Evolutionary conservation across 64 coral and sea anemone species (phyloP).

Genomic region (Dendrophyllia cribrosa): DNA sequence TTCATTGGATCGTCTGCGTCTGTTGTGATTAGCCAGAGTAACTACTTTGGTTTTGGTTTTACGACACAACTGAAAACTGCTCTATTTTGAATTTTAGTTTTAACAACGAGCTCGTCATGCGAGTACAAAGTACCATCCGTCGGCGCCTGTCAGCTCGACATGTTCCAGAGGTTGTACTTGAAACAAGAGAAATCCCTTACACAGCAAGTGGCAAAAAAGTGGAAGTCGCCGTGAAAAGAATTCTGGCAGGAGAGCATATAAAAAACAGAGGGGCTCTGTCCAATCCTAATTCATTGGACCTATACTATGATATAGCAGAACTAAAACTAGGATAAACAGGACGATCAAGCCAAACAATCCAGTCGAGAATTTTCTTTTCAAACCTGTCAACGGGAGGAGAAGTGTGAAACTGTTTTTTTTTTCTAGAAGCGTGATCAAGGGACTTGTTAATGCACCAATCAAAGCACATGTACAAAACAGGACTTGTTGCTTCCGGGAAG

Average conservation of each 20-base stretch:
- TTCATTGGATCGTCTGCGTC: no score
- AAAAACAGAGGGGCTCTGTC: conserved; percentile 78
- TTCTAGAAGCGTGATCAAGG: neutral
- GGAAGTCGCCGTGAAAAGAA: conserved; percentile 93
- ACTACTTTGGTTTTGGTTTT: no score
- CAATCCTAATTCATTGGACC: conserved; percentile 91
- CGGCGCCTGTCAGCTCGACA: conserved; percentile 82
- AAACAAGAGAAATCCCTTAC: conserved; percentile 94
- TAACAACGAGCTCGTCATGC: conserved; percentile 54
- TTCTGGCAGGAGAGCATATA: conserved; percentile 83
- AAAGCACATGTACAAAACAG: no score
- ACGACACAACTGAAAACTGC: no score
- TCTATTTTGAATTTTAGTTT: conserved; percentile 38
- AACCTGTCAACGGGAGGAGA: neutral
- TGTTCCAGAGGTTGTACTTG: conserved; percentile 81
- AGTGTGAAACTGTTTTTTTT: neutral
- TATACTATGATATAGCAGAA: conserved; percentile 76
- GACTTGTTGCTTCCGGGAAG: no score
- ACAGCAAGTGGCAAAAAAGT: conserved; percentile 98
- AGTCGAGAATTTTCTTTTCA: neutral
- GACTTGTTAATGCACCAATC: neutral
- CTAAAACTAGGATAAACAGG: conserved; percentile 27
- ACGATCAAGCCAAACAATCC: no score
- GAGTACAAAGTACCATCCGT: conserved; percentile 67
- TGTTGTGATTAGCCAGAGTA: no score